A percentile compares a stretch with the other conserved stretches of the same genome.
Evolutionary conservation across 2,888 invertebrate species (phyloP).

Genomic region (Chalcosyrphus nemorum): DNA sequence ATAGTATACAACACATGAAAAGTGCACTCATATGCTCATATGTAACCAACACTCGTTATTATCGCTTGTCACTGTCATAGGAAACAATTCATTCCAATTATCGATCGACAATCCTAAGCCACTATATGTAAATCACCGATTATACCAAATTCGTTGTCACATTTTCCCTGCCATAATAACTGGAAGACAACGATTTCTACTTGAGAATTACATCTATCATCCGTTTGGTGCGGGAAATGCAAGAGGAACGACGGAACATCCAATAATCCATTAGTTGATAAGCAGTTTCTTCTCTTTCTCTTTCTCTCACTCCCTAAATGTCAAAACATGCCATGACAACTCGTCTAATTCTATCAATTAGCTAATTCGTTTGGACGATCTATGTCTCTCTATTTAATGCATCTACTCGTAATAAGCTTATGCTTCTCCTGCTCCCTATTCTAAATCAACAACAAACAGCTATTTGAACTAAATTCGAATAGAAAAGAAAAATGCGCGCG

Average conservation of each 20-base stretch:
- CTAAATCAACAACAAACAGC: slow-evolving; percentile 27
- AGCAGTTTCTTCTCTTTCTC: slow-evolving; percentile 13
- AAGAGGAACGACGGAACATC: slow-evolving; percentile 53
- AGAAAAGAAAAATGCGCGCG: slow-evolving; percentile 15
- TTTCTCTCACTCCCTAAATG: too few relatives aligned
- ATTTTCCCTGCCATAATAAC: slow-evolving; percentile 14
- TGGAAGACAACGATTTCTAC: slow-evolving; percentile 26
- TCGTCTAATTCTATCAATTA: slow-evolving; percentile 65
- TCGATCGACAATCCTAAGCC: slow-evolving; percentile 40
- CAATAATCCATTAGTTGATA: slow-evolving; percentile 59
- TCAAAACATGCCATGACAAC: slow-evolving; percentile 37
- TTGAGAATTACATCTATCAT: slow-evolving; percentile 20
- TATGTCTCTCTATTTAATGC: background rate
- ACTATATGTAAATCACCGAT: slow-evolving; percentile 53
- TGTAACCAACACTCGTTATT: background rate
- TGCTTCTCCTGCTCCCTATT: background rate
- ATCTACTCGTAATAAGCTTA: background rate
- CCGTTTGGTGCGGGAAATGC: slow-evolving; percentile 15
- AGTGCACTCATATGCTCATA: background rate
- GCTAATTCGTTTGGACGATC: slow-evolving; percentile 48
- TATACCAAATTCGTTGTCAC: slow-evolving; percentile 44
- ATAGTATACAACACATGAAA: too few relatives aligned
- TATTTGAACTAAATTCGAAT: slow-evolving; percentile 49
- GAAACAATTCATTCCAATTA: slow-evolving; percentile 45
- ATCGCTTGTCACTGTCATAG: slow-evolving; percentile 14